These are phyloP conservation scores for Venturia canescens DNA, from an alignment of 1,140 invertebrate species.

Conservation along the genomic window DNA sequence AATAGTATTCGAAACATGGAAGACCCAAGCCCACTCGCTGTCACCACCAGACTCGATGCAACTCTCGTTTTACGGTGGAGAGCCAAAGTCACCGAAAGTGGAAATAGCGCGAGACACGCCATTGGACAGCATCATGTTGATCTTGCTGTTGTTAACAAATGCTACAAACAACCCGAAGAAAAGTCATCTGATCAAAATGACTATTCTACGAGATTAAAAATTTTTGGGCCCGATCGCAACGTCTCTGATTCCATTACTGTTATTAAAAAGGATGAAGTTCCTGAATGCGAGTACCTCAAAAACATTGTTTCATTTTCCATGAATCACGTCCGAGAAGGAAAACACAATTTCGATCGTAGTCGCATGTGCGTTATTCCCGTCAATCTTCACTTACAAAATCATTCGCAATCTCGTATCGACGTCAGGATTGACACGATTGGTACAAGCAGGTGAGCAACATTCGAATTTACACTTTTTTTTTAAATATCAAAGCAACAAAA, in stretches of 20 bases:
- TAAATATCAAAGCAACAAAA: not conserved
- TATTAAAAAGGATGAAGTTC: slow-evolving; percentile 61
- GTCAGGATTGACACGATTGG: slow-evolving; percentile 72
- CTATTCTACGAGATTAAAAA: slow-evolving; percentile 68
- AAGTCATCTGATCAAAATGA: slow-evolving; percentile 62
- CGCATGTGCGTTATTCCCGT: slow-evolving; percentile 71
- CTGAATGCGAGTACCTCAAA: slow-evolving; percentile 64
- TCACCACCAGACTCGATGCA: slow-evolving; percentile 65
- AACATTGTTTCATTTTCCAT: slow-evolving; percentile 70
- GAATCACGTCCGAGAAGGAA: slow-evolving; percentile 63
- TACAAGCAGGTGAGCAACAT: slow-evolving; percentile 69
- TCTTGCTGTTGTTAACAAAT: slow-evolving; percentile 68
- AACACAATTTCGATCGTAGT: slow-evolving; percentile 69
- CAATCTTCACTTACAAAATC: slow-evolving; percentile 71
- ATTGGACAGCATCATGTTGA: slow-evolving; percentile 75
- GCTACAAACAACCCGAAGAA: slow-evolving; percentile 70
- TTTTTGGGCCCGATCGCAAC: slow-evolving; percentile 74
- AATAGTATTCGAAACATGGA: slow-evolving; percentile 49
- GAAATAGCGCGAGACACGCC: slow-evolving; percentile 61
- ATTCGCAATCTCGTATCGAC: slow-evolving; percentile 64
- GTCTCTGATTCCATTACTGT: slow-evolving; percentile 57
- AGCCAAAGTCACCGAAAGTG: slow-evolving; percentile 68
- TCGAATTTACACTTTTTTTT: slow-evolving; percentile 34
- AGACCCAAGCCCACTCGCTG: slow-evolving; percentile 49
- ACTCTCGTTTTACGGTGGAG: slow-evolving; percentile 70